A percentile compares a stretch with the other conserved stretches of the same genome.
These are phyloP conservation scores for Oenanthe oenanthe DNA, from an alignment of 2,113 vertebrate genomes.

Conservation along the genomic window DNA sequence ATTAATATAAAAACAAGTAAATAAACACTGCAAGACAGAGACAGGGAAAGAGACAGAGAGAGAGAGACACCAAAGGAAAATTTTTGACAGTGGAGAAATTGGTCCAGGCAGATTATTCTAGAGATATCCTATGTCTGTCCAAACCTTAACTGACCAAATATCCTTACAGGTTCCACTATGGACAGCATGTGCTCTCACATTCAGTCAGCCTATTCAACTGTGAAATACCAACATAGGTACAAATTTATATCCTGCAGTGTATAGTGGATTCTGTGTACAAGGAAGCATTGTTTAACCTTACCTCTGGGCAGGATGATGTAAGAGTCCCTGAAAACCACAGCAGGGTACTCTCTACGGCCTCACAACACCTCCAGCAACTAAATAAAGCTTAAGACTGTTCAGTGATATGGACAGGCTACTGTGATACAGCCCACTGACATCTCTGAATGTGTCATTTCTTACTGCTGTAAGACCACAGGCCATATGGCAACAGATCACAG, in stretches of 20 bases:
- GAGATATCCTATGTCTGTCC: background rate
- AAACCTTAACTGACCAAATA: background rate
- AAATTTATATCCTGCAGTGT: background rate
- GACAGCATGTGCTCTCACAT: background rate
- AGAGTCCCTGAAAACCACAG: background rate
- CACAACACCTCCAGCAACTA: background rate
- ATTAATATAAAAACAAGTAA: background rate
- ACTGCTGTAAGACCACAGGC: background rate
- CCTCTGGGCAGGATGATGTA: background rate
- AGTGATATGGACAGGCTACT: background rate
- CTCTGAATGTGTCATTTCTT: background rate
- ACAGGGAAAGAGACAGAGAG: background rate
- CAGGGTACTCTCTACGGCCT: rapidly evolving
- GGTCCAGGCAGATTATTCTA: background rate
- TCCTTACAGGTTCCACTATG: background rate
- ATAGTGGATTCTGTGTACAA: background rate
- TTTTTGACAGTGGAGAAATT: background rate
- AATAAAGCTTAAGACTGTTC: background rate
- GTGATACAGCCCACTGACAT: background rate
- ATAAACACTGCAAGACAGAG: background rate
- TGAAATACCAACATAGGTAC: background rate
- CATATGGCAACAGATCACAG: background rate
- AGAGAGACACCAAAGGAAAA: background rate
- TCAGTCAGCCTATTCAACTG: background rate
- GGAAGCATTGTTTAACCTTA: background rate